Conservation (phyloP, 2,888 invertebrate genomes). For the Luperina nickerlii region DNA sequence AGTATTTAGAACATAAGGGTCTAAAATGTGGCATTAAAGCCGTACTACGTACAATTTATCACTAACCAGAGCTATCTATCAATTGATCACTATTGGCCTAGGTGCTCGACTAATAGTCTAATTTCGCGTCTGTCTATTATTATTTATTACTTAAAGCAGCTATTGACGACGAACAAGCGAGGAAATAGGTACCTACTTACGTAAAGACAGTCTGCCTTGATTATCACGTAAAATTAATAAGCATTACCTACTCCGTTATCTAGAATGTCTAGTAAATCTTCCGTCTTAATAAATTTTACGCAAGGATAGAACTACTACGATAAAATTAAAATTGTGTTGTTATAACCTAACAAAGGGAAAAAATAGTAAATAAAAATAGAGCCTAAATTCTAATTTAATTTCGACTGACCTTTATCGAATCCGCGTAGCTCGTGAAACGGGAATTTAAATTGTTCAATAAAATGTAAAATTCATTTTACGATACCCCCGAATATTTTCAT, state of each 20-base stretch:
- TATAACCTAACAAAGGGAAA: slow-evolving; percentile 11
- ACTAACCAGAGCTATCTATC: slow-evolving; percentile 16
- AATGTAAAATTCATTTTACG: slow-evolving; percentile 58
- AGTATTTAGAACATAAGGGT: slow-evolving; percentile 29
- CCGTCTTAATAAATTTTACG: not conserved
- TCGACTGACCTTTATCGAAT: slow-evolving; percentile 59
- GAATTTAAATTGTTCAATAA: slow-evolving; percentile 57
- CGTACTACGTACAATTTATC: slow-evolving; percentile 25
- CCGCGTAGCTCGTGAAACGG: slow-evolving; percentile 34
- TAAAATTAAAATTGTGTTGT: slow-evolving; percentile 25
- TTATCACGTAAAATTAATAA: not conserved
- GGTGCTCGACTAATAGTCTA: slow-evolving; percentile 1
- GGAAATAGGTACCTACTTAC: not conserved
- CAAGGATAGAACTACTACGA: not conserved
- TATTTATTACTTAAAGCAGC: slow-evolving; percentile 35
- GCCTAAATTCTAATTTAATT: slow-evolving; percentile 53
- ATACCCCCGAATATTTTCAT: slow-evolving; percentile 54
- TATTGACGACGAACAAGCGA: not conserved
- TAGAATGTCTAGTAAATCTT: not conserved
- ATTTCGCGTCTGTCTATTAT: slow-evolving; percentile 5
- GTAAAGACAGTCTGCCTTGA: not conserved
- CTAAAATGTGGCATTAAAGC: slow-evolving; percentile 23
- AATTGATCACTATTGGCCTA: slow-evolving; percentile 8
- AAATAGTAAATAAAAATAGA: slow-evolving; percentile 29
- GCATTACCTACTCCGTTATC: not conserved